Conservation (phyloP, 2,888 invertebrate species). For the Cataglyphis livida region DNA sequence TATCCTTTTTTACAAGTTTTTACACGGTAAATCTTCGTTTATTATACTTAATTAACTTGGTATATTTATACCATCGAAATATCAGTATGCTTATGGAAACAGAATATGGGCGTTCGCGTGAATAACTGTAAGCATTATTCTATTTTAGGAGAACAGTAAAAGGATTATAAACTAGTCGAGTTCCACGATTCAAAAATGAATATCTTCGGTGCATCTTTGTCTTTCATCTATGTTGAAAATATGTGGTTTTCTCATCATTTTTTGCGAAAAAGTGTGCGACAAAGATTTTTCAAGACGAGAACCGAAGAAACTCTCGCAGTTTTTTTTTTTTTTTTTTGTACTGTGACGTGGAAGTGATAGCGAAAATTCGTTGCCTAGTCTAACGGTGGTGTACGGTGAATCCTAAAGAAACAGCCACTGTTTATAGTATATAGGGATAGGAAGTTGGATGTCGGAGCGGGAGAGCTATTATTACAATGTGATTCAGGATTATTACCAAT, state of each 20-base stretch:
- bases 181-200: constrained; percentile 16
- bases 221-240: constrained; percentile 7
- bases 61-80: constrained; percentile 54
- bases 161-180: constrained; percentile 30
- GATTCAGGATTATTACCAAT: constrained; percentile 9
- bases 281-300: constrained; percentile 22
- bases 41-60: constrained; percentile 65
- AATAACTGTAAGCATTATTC: constrained; percentile 33
- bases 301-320: constrained; percentile 32
- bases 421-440: constrained; percentile 13
- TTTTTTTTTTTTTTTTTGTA: constrained; percentile 73
- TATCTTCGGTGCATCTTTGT: neutral
- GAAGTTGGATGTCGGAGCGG: constrained; percentile 19
- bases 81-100: constrained; percentile 35
- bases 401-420: constrained; percentile 38
- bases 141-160: constrained; percentile 33
- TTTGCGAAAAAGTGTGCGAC: constrained; percentile 16
- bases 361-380: constrained; percentile 15
- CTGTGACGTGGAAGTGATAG: constrained; percentile 69
- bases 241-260: neutral
- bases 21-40: constrained; percentile 63
- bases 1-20: constrained; percentile 72
- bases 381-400: constrained; percentile 36
- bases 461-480: neutral
- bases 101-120: constrained; percentile 7